phyloP scores from a whole-genome alignment of 2,888 invertebrate genomes.

The Gastrophysa polygoni region DNA sequence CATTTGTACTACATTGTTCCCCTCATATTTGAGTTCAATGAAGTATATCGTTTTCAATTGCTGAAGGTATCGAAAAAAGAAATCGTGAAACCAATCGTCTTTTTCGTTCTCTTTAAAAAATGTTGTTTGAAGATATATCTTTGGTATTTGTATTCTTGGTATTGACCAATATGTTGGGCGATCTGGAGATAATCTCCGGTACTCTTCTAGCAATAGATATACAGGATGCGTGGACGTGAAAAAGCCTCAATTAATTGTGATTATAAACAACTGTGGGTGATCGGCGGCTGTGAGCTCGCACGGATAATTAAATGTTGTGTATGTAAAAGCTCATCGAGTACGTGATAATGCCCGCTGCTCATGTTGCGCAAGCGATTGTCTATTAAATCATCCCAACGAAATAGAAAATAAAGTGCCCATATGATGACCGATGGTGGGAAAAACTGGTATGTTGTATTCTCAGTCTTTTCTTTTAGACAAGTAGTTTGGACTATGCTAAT shows the following conservation, averaged over 20 bases:
- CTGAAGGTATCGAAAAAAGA: too few species aligned
- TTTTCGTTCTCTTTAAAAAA: too few species aligned
- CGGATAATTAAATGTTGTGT: conserved; percentile 48
- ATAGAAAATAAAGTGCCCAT: conserved; percentile 54
- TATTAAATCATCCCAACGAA: conserved; percentile 56
- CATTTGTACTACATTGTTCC: too few species aligned
- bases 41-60: too few species aligned
- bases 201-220: conserved; percentile 18
- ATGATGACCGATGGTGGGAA: conserved; percentile 57
- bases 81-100: too few species aligned
- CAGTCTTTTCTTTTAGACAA: conserved; percentile 45
- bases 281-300: conserved; percentile 36
- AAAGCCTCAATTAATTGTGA: conserved; percentile 31
- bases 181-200: conserved; percentile 12
- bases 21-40: too few species aligned
- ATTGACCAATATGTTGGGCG: not conserved
- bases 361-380: conserved; percentile 53
- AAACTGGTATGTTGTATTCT: conserved; percentile 56
- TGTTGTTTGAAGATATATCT: too few species aligned
- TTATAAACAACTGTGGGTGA: conserved; percentile 34
- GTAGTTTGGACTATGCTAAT: conserved; percentile 48
- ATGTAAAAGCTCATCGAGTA: conserved; percentile 47
- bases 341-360: conserved; percentile 49
- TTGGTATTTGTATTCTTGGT: too few species aligned
- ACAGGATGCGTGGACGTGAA: conserved; percentile 24